Conservation (phyloP, 2,888 invertebrate genomes). For the Apodemia duryi region DNA sequence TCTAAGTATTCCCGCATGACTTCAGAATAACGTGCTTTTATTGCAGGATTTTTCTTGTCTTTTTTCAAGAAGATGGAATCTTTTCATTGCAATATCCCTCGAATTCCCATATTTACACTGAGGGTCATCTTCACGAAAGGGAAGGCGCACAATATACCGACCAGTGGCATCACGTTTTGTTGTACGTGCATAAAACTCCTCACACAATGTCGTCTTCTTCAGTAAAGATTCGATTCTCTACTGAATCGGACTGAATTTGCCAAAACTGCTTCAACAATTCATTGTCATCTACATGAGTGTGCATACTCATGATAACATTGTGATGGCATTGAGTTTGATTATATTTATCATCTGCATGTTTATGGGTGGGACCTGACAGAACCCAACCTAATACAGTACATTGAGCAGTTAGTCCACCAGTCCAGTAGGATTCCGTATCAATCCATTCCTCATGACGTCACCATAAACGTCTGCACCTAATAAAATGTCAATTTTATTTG, state of each 20-base stretch:
- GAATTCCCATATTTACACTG: conserved; percentile 17
- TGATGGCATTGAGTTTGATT: too few relatives aligned
- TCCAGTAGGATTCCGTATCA: neutral
- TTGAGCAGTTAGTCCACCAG: neutral
- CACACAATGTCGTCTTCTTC: conserved; percentile 6
- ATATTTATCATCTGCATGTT: too few relatives aligned
- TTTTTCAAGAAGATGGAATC: conserved; percentile 16
- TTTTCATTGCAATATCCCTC: conserved; percentile 2
- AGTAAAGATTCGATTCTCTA: neutral
- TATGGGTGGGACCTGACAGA: neutral
- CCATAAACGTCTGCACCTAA: neutral
- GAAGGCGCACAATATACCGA: conserved; percentile 26
- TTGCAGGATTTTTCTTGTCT: neutral
- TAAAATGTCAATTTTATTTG: neutral
- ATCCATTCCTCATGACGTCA: neutral
- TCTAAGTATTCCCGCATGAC: conserved; percentile 18
- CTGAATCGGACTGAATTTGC: neutral
- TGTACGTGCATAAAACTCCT: conserved; percentile 15
- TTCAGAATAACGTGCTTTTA: neutral
- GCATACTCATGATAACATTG: neutral
- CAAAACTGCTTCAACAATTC: neutral
- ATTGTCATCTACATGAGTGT: neutral
- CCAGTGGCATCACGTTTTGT: conserved; percentile 23
- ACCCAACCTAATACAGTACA: neutral
- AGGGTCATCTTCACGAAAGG: conserved; percentile 20